phyloP scores from a whole-genome alignment of 1,140 invertebrate genomes.

The Steinernema feltiae region DNA sequence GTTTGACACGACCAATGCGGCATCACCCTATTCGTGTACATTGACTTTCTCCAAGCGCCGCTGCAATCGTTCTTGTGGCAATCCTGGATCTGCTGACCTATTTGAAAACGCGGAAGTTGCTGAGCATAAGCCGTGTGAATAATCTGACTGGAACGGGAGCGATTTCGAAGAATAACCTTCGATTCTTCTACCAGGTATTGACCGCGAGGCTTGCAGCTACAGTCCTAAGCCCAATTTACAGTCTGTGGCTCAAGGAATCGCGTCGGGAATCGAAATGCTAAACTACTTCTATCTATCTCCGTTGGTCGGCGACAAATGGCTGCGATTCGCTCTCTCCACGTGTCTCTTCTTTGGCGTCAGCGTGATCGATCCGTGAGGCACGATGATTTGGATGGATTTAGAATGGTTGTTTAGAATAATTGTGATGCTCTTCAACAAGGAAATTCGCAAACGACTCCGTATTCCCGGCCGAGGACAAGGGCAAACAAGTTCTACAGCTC shows the following conservation, averaged over 20 bases:
- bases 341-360: neutral
- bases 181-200: neutral
- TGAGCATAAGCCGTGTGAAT: too few species aligned
- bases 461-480: too few species aligned
- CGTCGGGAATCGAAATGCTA: neutral
- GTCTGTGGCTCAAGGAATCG: neutral
- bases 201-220: neutral
- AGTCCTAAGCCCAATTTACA: neutral
- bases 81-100: neutral
- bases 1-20: neutral
- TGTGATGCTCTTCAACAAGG: neutral
- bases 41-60: neutral
- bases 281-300: neutral
- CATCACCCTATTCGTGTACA: neutral
- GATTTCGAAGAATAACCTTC: neutral
- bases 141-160: neutral
- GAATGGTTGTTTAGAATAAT: neutral
- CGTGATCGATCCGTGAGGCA: neutral
- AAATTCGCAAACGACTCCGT: too few species aligned
- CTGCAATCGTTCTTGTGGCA: neutral
- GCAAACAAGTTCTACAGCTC: too few species aligned
- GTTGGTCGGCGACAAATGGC: neutral
- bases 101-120: neutral
- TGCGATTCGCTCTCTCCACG: neutral
- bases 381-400: neutral